Base-by-base conservation (phyloP, 2,797 vertebrate species). In the Sebastes minor region DNA sequence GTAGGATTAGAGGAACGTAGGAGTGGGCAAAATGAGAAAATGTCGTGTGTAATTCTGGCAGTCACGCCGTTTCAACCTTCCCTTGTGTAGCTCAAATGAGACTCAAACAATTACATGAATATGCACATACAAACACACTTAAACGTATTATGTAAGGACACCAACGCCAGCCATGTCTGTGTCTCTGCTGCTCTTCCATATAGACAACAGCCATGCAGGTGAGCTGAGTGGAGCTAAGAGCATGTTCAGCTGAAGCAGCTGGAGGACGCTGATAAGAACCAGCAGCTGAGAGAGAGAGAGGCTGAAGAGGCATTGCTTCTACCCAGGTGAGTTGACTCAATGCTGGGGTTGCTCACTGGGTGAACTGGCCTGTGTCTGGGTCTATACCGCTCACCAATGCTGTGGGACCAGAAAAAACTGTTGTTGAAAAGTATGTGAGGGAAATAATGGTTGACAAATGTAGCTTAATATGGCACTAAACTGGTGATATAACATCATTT, bases 1-100 rank as follows among this genome's bases (percentile, higher is more conserved):
- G 77, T 32, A 25, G 78, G 87, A 88, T 90, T 78, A 86, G 71
- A 76, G 60, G 25, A 62, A 65, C 1, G 73, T 69, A 49, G 85
- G 83, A 70, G 81, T 72, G 46, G 81, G 55, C 49, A 63, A 76
- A 76, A 64, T 42, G 60, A 80, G 55, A 49, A 66, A 90, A 78
- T 56, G 60, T 28, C 8, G 20, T 81, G 82, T 88, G 83, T 78
- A 88, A 88, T 88, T 76, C 77, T 82, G 79, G 71, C 86, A 76
- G 83, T 85, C 78, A 85, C 59, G 57, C 80, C 2, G 10, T 32
- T 81, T 78, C 71, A 82, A 55, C 78, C 62, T 60, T 28, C 57
- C 65, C 64, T 60, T 27, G 18, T 83, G 70, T 42, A 28, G 62
- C 65, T 71, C 23, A 2, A 80, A 68, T 65, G 56, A 74, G 6